phyloP scores from a whole-genome alignment of 2,888 invertebrate species.

The Ligdia adustata region DNA sequence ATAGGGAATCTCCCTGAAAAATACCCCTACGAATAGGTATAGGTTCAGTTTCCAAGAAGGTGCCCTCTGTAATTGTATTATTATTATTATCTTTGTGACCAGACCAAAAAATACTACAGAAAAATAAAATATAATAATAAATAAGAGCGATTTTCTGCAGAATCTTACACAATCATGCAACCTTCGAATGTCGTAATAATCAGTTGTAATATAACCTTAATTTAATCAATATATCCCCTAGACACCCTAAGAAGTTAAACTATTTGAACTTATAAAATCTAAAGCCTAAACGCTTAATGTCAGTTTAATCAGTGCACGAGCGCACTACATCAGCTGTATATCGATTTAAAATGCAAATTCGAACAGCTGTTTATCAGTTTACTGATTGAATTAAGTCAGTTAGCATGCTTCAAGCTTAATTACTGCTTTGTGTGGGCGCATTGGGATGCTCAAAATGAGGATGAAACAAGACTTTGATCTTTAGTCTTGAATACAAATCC shows the following conservation, averaged over 20 bases:
- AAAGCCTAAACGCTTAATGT: constrained; percentile 39
- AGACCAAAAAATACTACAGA: no score
- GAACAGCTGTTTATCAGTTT: constrained; percentile 73
- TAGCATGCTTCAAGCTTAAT: constrained; percentile 66
- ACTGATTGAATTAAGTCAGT: constrained; percentile 67
- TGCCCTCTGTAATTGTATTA: no score
- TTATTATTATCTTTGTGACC: no score
- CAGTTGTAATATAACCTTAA: no score
- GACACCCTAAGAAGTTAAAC: not conserved
- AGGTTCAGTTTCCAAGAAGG: no score
- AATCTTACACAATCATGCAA: no score
- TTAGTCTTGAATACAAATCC: not conserved
- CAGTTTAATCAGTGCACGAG: constrained; percentile 44
- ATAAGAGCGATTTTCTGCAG: no score
- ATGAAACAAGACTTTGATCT: constrained; percentile 3
- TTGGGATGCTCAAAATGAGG: constrained; percentile 42
- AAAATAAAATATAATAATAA: no score
- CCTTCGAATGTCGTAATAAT: no score
- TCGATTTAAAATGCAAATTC: constrained; percentile 75
- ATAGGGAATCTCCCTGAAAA: no score
- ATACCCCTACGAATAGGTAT: no score
- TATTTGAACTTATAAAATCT: constrained; percentile 5
- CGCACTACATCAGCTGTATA: constrained; percentile 50
- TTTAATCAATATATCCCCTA: no score
- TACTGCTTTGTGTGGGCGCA: constrained; percentile 69